phyloP scores from a whole-genome alignment of 2,888 invertebrate species.

The Apodemia duryi region DNA sequence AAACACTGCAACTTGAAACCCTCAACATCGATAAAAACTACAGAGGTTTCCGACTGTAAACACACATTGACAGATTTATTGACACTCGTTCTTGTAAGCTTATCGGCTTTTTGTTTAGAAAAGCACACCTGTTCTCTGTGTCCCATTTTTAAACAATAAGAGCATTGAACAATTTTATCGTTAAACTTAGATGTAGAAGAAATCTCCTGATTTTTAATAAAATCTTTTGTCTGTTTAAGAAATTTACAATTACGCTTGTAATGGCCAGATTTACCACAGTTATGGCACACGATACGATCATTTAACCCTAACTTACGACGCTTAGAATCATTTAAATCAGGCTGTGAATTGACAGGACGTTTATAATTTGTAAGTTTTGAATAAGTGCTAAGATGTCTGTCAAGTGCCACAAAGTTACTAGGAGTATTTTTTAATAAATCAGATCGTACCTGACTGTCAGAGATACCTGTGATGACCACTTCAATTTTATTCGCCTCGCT shows the following conservation, averaged over 20 bases:
- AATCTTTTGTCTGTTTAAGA: neutral
- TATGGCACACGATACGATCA: neutral
- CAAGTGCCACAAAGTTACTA: neutral
- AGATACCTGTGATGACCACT: slow-evolving; percentile 30
- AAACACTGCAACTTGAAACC: neutral
- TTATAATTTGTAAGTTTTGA: neutral
- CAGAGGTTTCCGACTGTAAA: neutral
- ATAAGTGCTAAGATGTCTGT: neutral
- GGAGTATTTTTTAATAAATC: slow-evolving; percentile 9
- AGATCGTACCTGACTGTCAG: slow-evolving; percentile 27
- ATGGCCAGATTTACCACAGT: neutral
- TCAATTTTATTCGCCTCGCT: slow-evolving; percentile 25
- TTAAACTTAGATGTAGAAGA: too few relatives aligned
- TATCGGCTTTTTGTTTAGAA: neutral
- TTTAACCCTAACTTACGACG: neutral
- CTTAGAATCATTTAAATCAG: too few relatives aligned
- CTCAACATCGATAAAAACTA: neutral
- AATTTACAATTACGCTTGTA: neutral
- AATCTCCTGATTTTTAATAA: too few relatives aligned
- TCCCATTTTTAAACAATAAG: slow-evolving; percentile 3
- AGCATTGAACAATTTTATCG: neutral
- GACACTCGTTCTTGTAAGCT: too few relatives aligned
- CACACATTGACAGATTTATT: neutral
- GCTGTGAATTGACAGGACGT: too few relatives aligned
- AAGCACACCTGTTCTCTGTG: neutral